Base-by-base conservation (phyloP, 2,888 invertebrate genomes). In the Thelaira solivaga region DNA sequence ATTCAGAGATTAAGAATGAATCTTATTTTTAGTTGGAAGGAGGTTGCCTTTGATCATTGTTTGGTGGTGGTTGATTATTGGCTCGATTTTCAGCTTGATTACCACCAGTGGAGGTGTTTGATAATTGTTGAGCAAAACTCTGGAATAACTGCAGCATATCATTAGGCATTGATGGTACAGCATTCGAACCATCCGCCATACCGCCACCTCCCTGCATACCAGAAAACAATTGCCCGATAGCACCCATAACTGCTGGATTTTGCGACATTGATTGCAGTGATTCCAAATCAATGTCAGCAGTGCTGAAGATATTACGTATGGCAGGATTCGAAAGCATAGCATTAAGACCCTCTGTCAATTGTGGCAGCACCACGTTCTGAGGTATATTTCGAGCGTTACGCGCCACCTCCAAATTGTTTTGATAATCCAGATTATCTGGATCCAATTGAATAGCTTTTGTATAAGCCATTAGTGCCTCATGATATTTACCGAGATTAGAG, bases 371-470 rank as follows among this genome's bases (percentile, higher is more conserved):
- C 49, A 36, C 59, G 5, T 43, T 80, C 0, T 82, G 82, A 1
- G 81, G 73, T 39, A 82, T 82, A 61, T 82, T 83, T 51, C 85
- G 83, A 1, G 85, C 85, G 34, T 86, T 87, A 41, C 96, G 94
- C 0, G 96, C 94, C 43, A 97, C 91, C 83, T 93, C 92, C 81
- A 98, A 89, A 90, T 98, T 98, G 86, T 94, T 95, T 80, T 93
- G 92, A 88, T 97, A 97, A 82, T 95, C 95, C 80, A 95, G 94
- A 89, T 98, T 99, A 45, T 93, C 93, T 0, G 99, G 98, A 85
- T 99, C 99, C 80, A 98, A 90, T 86, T 95, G 93, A 36, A 96
- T 90, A 1, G 99, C 99, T 83, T 94, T 95, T 80, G 93, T 92
- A 89, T 97, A 99, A 11, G 96, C 95, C 64, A 93, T 92, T 77